These are phyloP conservation scores for Patella pellucida DNA, from an alignment of 2,888 invertebrate species.

Conservation along the genomic window DNA sequence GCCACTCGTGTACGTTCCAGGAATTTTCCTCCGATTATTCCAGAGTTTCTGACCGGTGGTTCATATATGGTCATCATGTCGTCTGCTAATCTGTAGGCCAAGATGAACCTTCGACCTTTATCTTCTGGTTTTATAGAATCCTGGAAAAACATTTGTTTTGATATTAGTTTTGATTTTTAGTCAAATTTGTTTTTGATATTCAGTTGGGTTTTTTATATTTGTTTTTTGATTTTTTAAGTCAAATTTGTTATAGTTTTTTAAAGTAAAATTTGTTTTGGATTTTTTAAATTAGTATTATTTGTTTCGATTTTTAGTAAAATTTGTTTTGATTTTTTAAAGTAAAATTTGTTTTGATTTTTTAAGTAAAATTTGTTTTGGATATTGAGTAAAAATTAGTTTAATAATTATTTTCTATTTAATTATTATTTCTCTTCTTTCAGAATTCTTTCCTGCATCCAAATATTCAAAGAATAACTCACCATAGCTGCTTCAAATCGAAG, in stretches of 20 bases:
- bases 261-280: no score
- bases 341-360: no score
- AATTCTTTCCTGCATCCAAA: neutral
- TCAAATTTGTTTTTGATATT: neutral
- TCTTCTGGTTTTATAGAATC: conserved; percentile 87
- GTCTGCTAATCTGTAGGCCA: conserved; percentile 83
- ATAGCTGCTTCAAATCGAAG: conserved; percentile 83
- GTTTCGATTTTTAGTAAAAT: no score
- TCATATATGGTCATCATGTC: conserved; percentile 84
- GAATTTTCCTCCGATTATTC: conserved; percentile 83
- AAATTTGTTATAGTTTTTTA: no score
- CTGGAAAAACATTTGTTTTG: conserved; percentile 50
- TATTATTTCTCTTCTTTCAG: no score
- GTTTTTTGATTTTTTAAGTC: no score
- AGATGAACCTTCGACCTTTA: conserved; percentile 80
- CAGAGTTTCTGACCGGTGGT: conserved; percentile 74
- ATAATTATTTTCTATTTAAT: no score
- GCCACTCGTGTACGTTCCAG: conserved; percentile 78
- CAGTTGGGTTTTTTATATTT: no score
- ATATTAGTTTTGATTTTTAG: no score
- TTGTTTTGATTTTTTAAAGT: no score
- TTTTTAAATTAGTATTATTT: neutral
- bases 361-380: no score
- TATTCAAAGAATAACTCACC: conserved; percentile 49
- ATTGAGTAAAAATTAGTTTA: no score